These are phyloP conservation scores for Discoglossus pictus DNA, from an alignment of 2,797 vertebrate genomes.

Conservation along the genomic window DNA sequence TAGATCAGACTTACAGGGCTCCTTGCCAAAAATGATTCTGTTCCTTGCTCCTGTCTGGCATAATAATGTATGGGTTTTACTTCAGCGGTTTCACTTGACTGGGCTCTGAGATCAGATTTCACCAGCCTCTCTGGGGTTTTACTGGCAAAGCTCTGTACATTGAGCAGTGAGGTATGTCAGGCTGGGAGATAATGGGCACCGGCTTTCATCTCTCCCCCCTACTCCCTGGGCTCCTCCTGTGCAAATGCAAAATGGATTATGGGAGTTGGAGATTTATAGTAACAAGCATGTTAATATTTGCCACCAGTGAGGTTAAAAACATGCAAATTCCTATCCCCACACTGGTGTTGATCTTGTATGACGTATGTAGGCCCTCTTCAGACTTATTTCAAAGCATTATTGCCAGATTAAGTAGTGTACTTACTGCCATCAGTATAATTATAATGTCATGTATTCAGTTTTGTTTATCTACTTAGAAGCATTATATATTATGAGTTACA, in stretches of 20 bases:
- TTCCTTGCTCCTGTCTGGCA: conserved; percentile 22
- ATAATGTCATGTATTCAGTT: too few relatives aligned
- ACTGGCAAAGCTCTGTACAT: conserved; percentile 20
- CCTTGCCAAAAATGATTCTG: conserved; percentile 4
- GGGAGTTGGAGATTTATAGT: background rate
- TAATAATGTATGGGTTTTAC: conserved; percentile 19
- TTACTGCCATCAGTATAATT: too few relatives aligned
- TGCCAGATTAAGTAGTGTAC: too few relatives aligned
- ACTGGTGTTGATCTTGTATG: too few relatives aligned
- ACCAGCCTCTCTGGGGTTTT: background rate
- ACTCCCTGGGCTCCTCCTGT: background rate
- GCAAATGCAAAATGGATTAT: background rate
- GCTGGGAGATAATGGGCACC: background rate
- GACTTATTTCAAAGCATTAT: too few relatives aligned
- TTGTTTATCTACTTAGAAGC: too few relatives aligned
- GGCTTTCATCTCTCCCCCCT: background rate
- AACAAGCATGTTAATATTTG: too few relatives aligned
- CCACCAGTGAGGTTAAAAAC: too few relatives aligned
- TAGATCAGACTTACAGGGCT: background rate
- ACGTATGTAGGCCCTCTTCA: too few relatives aligned
- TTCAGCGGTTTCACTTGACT: conserved; percentile 37
- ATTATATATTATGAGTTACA: too few relatives aligned
- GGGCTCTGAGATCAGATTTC: background rate
- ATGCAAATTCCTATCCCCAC: too few relatives aligned
- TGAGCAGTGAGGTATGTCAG: conserved; percentile 9